Percentiles rank a stretch among this genome's conserved stretches.
Evolutionary conservation across 1,140 invertebrate genomes (phyloP).

Genomic region (Temnothorax curvispinosus): DNA sequence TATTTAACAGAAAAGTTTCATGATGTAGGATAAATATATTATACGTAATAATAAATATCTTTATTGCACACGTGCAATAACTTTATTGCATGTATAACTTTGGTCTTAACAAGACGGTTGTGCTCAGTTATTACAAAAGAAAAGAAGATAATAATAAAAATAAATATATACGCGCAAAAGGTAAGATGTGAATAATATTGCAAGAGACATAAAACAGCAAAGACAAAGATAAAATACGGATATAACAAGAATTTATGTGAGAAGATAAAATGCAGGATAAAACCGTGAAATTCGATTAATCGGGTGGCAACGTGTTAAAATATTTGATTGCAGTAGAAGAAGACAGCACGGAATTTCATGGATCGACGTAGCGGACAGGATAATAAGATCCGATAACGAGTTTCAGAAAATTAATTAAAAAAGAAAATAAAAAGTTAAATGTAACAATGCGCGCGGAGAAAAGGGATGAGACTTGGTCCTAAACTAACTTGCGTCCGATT

Average conservation of each 20-base stretch:
- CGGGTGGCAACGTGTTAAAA: not conserved
- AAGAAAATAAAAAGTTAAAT: not conserved
- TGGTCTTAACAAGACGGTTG: not conserved
- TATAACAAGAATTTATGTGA: not conserved
- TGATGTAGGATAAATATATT: not conserved
- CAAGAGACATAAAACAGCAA: not conserved
- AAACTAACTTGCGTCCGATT: not conserved
- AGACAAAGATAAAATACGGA: not conserved
- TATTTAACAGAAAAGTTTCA: not conserved
- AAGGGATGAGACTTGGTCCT: not conserved
- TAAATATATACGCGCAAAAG: not conserved
- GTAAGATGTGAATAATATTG: not conserved
- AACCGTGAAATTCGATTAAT: not conserved
- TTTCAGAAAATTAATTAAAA: constrained; percentile 11
- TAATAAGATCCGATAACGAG: not conserved
- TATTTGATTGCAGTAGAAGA: not conserved
- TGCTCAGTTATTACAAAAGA: not conserved
- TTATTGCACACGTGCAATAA: not conserved
- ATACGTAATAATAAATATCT: not conserved
- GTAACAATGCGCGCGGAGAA: not conserved
- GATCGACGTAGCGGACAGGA: not conserved
- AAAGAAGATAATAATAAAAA: not conserved
- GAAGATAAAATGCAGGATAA: not conserved
- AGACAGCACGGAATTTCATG: not conserved
- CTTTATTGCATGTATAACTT: not conserved